These are phyloP conservation scores for Palythoa heliodiscus DNA, from an alignment of 92 coral and sea anemone genomes.

Conservation along the genomic window DNA sequence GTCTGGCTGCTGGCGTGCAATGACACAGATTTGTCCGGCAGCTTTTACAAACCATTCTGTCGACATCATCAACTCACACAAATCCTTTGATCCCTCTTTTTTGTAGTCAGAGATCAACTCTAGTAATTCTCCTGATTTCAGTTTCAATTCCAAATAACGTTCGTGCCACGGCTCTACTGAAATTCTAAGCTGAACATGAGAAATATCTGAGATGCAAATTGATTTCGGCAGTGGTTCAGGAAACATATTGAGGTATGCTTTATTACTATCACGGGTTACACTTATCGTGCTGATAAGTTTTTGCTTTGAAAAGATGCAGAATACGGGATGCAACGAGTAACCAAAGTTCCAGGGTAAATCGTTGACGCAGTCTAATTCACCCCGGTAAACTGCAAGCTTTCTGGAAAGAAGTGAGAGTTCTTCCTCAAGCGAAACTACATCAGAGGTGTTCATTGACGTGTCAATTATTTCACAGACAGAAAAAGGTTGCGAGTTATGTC, in stretches of 20 bases:
- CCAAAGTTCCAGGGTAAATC: constrained; percentile 70
- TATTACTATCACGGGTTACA: constrained; percentile 26
- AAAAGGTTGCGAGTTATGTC: constrained; percentile 20
- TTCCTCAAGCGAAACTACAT: constrained; percentile 49
- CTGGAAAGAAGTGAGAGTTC: constrained; percentile 47
- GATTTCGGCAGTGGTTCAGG: constrained; percentile 55
- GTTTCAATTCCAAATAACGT: constrained; percentile 60
- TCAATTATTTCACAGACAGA: constrained; percentile 63
- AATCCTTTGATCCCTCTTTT: constrained; percentile 49
- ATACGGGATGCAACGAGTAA: constrained; percentile 54
- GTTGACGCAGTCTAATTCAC: constrained; percentile 76
- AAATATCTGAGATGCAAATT: constrained; percentile 53
- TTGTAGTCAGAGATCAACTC: constrained; percentile 55
- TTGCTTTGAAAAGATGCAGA: constrained; percentile 64
- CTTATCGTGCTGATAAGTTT: constrained; percentile 48
- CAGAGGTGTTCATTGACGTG: constrained; percentile 54
- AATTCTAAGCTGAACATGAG: constrained; percentile 61
- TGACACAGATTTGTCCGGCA: constrained; percentile 66
- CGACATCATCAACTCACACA: constrained; percentile 71
- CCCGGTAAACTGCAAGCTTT: constrained; percentile 44
- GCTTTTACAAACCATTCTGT: constrained; percentile 87
- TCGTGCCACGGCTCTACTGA: constrained; percentile 76
- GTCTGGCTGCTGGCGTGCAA: constrained; percentile 51
- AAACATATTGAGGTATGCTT: constrained; percentile 51
- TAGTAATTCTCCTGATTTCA: constrained; percentile 56